These are phyloP conservation scores for Mola mola DNA, from an alignment of 2,113 vertebrate genomes.

Conservation along the genomic window DNA sequence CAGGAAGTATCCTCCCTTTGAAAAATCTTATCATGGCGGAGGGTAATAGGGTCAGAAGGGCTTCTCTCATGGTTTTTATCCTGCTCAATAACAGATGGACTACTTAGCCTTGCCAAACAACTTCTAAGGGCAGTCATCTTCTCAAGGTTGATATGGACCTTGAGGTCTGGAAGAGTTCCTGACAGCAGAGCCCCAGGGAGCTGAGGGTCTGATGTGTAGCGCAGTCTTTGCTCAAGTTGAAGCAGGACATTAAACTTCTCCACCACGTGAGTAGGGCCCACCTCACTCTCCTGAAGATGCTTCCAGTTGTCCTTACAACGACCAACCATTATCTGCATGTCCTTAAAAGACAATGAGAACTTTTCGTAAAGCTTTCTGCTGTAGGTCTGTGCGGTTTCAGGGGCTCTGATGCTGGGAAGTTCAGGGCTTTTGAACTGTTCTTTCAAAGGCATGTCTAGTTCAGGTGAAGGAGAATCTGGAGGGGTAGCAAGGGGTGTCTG, in stretches of 20 bases:
- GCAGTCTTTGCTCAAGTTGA: conserved; percentile 91
- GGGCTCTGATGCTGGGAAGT: conserved; percentile 61
- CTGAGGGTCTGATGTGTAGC: conserved; percentile 95
- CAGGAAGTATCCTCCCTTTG: conserved; percentile 85
- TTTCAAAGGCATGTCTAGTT: conserved; percentile 73
- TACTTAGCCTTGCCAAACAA: conserved; percentile 86
- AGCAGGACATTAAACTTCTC: conserved; percentile 97
- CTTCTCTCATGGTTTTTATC: conserved; percentile 29
- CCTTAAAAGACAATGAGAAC: conserved; percentile 93
- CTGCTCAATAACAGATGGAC: conserved; percentile 72
- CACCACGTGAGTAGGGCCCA: conserved; percentile 95
- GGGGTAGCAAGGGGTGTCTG: conserved; percentile 95
- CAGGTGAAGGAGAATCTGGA: conserved; percentile 88
- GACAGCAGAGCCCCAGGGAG: conserved; percentile 94
- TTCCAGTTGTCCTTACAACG: conserved; percentile 97
- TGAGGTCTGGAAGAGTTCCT: conserved; percentile 92
- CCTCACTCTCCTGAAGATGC: conserved; percentile 92
- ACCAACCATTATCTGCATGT: conserved; percentile 98
- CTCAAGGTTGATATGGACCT: conserved; percentile 96
- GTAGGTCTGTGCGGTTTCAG: conserved; percentile 80
- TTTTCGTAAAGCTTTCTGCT: conserved; percentile 93
- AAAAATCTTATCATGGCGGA: conserved; percentile 90
- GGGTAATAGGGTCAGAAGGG: conserved; percentile 77
- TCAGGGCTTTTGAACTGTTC: conserved; percentile 64
- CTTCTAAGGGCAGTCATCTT: conserved; percentile 93